Conservation (phyloP, 2,888 invertebrate species). For the Neoaliturus tenellus region DNA sequence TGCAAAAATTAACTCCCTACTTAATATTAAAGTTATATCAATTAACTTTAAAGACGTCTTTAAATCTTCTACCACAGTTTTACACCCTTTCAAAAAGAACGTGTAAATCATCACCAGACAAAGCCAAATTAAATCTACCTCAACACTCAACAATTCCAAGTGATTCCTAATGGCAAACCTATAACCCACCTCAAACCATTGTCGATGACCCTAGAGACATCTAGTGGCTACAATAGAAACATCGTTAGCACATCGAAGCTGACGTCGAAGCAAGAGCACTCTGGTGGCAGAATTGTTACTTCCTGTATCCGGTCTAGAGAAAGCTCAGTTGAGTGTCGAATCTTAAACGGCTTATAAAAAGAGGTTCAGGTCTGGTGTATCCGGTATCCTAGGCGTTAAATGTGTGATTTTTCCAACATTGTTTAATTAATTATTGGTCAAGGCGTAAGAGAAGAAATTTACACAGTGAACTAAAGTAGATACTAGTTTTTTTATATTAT, state of each 20-base stretch:
- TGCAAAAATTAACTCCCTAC: no score
- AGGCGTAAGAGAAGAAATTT: no score
- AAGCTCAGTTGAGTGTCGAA: not conserved
- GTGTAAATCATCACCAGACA: no score
- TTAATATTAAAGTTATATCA: no score
- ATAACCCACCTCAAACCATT: not conserved
- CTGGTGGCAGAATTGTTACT: not conserved
- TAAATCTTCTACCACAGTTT: no score
- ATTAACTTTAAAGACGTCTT: no score
- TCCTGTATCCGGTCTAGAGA: not conserved
- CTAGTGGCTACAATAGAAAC: not conserved
- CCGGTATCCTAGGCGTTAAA: not conserved
- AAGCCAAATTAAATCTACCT: not conserved
- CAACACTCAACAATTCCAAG: not conserved
- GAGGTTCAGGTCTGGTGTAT: constrained; percentile 12
- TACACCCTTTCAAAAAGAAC: no score
- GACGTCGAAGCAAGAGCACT: no score
- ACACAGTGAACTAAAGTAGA: no score
- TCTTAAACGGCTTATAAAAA: constrained; percentile 27
- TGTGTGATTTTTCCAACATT: no score
- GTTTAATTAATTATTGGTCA: no score
- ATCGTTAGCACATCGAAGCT: not conserved
- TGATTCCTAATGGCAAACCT: not conserved
- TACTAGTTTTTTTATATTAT: no score
- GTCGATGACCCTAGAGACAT: not conserved